Evolutionary conservation across 53 echinoderm and acorn worm genomes (phyloP).

Genomic region (Henricia sp.): DNA sequence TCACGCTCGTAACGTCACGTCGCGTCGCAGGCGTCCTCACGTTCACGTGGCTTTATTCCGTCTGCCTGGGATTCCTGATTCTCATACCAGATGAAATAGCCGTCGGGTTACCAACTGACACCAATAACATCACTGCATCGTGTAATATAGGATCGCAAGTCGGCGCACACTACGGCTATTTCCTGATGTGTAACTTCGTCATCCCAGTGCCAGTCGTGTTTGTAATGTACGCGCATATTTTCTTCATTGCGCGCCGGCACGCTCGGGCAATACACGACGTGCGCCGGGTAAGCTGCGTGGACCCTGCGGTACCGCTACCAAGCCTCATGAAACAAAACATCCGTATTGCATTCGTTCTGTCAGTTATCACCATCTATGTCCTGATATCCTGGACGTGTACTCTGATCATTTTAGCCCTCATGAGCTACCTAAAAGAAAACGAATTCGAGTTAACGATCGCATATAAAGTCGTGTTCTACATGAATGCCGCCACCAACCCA

Average conservation of each 20-base stretch:
- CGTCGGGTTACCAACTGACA: not conserved
- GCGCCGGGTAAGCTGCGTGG: constrained; percentile 19
- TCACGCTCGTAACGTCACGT: not conserved
- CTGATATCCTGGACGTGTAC: constrained; percentile 43
- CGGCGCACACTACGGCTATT: constrained; percentile 56
- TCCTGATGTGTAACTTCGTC: constrained; percentile 57
- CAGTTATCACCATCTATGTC: constrained; percentile 55
- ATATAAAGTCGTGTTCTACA: constrained; percentile 39
- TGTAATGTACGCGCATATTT: constrained; percentile 53
- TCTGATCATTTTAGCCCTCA: constrained; percentile 26
- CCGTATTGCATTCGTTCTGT: constrained; percentile 43
- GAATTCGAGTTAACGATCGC: constrained; percentile 4
- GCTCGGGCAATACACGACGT: constrained; percentile 39
- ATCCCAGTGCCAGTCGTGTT: constrained; percentile 52
- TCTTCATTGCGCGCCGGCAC: constrained; percentile 61
- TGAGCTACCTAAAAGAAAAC: not conserved
- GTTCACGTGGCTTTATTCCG: constrained; percentile 49
- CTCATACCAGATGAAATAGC: constrained; percentile 4
- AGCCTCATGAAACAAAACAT: constrained; percentile 37
- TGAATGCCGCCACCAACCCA: constrained; percentile 56
- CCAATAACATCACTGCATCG: not conserved
- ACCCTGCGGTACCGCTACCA: constrained; percentile 11
- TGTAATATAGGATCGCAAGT: constrained; percentile 25
- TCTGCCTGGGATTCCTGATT: constrained; percentile 31
- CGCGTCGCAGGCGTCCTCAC: constrained; percentile 5